Base-by-base conservation (phyloP, 2,113 vertebrate species). In the Syngnathus typhle region DNA sequence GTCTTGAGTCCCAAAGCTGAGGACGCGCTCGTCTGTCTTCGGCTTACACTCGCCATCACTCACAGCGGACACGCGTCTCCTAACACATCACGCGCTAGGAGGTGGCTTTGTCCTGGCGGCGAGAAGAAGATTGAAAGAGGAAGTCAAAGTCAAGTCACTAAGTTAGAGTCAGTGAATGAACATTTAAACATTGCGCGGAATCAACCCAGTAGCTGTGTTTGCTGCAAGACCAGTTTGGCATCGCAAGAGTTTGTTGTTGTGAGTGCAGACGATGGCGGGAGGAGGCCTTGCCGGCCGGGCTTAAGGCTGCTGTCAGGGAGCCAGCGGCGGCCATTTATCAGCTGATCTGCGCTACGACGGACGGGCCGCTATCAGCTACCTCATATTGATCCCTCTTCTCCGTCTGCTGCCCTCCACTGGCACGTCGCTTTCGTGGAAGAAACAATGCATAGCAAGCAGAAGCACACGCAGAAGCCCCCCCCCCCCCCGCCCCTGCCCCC, bases 371-470 rank as follows among this genome's bases (percentile, higher is more conserved):
- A 98, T 98, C 95, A 98, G 95, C 93, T 93, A 96, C 95, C 94
- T 96, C 90, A 91, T 96, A 98, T 98, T 94, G 96, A 98, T 98
- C 93, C 88, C 94, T 95, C 97, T 98, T 98, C 95, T 98, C 96
- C 94, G 95, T 94, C 93, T 92, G 88, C 88, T 88, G 91, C 92
- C 88, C 91, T 88, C 88, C 85, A 94, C 90, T 93, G 93, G 94
- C 94, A 95, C 91, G 89, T 90, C 85, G 92, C 94, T 96, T 96
- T 98, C 96, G 98, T 95, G 95, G 94, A 95, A 93, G 95, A 92
- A 93, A 96, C 93, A 94, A 94, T 94, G 94, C 93, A 94, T 92
- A 93, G 91, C 89, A 94, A 96, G 92, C 93, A 93, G 87, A 84
- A 78, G 54, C 47, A 59, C 72, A 63, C 32, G 19, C 27, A 10